phyloP scores from a whole-genome alignment of 2,113 vertebrate genomes.

The Lycaon pictus region DNA sequence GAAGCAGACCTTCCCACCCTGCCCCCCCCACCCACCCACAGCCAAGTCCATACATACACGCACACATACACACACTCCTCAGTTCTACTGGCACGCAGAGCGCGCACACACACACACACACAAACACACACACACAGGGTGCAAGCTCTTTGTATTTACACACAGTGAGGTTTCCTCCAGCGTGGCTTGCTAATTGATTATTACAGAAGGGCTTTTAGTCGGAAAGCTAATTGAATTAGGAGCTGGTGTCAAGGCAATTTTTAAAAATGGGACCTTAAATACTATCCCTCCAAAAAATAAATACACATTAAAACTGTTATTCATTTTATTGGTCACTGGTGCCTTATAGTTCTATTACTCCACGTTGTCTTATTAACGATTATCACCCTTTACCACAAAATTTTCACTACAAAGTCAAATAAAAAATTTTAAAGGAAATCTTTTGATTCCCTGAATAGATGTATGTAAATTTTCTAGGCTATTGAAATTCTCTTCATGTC shows the following conservation, averaged over 20 bases:
- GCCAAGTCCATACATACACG: background rate
- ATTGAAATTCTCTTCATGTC: constrained; percentile 38
- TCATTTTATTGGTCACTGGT: background rate
- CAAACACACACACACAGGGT: background rate
- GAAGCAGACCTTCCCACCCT: background rate
- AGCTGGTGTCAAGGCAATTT: background rate
- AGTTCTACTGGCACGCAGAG: background rate
- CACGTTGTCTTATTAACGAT: background rate
- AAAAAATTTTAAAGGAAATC: constrained; percentile 24
- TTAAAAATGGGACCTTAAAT: constrained; percentile 34
- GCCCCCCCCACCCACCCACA: background rate
- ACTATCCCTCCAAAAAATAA: background rate
- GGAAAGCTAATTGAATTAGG: constrained; percentile 58
- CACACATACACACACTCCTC: background rate
- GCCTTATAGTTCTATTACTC: background rate
- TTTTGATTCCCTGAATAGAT: constrained; percentile 48
- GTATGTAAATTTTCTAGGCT: constrained; percentile 19
- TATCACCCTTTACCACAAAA: background rate
- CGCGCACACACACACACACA: background rate
- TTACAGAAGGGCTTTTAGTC: constrained; percentile 6
- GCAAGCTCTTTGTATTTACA: background rate
- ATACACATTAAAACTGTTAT: background rate
- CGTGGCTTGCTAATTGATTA: constrained; percentile 50
- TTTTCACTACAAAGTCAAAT: constrained; percentile 54
- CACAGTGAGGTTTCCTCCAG: background rate